Conservation (phyloP, 2,888 invertebrate species). For the Pocota personata region DNA sequence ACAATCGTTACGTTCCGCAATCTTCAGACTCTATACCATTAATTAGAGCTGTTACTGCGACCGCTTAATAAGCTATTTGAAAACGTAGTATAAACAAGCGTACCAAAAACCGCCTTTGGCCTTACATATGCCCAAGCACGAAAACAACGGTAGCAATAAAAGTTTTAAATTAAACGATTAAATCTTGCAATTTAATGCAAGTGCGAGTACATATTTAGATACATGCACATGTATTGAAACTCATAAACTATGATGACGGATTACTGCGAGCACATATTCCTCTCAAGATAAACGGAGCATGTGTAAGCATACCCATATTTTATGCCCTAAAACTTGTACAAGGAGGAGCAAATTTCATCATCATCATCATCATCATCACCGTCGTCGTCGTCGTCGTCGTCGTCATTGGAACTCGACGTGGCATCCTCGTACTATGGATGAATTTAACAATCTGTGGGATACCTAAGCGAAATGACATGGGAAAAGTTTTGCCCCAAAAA, state of each 20-base stretch:
- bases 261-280: conserved; percentile 29
- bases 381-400: not conserved
- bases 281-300: conserved; percentile 9
- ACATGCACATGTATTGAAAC: conserved; percentile 1
- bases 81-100: not conserved
- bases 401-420: conserved; percentile 22
- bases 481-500: conserved; percentile 67
- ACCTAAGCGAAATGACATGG: conserved; percentile 61
- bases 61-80: conserved; percentile 7
- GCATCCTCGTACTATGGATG: conserved; percentile 12
- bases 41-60: conserved; percentile 6
- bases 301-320: conserved; percentile 29
- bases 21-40: not conserved
- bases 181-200: conserved; percentile 33
- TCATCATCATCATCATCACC: conserved; percentile 11
- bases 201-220: not conserved
- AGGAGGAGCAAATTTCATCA: conserved; percentile 57
- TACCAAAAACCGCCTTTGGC: not conserved
- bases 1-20: not conserved
- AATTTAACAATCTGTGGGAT: conserved; percentile 66
- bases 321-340: conserved; percentile 35
- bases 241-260: conserved; percentile 61
- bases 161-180: conserved; percentile 56
- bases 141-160: conserved; percentile 53
- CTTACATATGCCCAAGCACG: not conserved